Percentiles rank a stretch among this genome's conserved stretches.
phyloP scores from a whole-genome alignment of 2,113 vertebrate genomes.

The Osmerus mordax region DNA sequence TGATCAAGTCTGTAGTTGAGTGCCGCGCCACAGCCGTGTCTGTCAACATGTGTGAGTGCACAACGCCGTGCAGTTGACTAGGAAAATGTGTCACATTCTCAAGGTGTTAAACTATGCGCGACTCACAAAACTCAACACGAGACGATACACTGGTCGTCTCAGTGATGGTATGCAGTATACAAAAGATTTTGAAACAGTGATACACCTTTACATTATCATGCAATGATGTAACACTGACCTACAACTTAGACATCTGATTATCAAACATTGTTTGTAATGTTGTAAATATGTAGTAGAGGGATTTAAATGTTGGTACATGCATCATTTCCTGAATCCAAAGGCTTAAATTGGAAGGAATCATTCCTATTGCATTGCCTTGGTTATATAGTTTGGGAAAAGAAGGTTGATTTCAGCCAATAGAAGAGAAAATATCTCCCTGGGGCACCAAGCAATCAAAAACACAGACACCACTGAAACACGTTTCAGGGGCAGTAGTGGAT shows the following conservation, averaged over 20 bases:
- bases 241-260: background rate
- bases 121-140: conserved; percentile 25
- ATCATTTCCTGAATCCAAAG: conserved; percentile 25
- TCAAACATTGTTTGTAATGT: background rate
- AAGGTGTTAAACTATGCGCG: conserved; percentile 39
- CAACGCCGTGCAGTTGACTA: conserved; percentile 30
- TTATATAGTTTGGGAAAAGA: conserved; percentile 59
- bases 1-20: conserved; percentile 53
- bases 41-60: conserved; percentile 48
- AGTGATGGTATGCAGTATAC: conserved; percentile 26
- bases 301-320: conserved; percentile 1
- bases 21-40: conserved; percentile 49
- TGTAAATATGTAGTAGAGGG: background rate
- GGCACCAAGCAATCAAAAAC: conserved; percentile 64
- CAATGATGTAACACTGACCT: background rate
- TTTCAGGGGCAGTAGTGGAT: conserved; percentile 61
- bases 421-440: conserved; percentile 63
- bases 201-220: background rate
- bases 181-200: background rate
- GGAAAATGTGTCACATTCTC: conserved; percentile 40
- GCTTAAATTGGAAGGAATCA: conserved; percentile 24
- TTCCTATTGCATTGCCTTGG: conserved; percentile 7
- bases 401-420: conserved; percentile 66
- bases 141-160: conserved; percentile 33
- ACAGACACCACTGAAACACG: conserved; percentile 70